phyloP scores from a whole-genome alignment of 2,888 invertebrate genomes.

The Malacosoma neustria region DNA sequence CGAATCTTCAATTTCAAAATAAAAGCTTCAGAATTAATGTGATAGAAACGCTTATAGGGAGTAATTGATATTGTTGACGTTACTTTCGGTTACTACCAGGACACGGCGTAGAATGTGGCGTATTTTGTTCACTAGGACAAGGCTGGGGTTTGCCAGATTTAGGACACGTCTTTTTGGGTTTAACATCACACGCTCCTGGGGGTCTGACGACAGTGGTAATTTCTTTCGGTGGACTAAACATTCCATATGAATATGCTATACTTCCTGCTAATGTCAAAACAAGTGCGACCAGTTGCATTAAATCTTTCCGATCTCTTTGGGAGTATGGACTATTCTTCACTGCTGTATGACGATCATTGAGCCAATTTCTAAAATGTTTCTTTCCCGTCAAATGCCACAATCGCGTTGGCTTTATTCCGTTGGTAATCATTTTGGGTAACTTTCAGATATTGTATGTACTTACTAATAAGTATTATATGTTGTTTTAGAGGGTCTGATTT shows the following conservation, averaged over 20 bases:
- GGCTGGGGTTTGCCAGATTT: slow-evolving; percentile 4
- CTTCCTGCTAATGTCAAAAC: slow-evolving; percentile 7
- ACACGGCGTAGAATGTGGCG: not conserved
- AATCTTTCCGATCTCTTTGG: slow-evolving; percentile 13
- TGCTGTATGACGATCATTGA: slow-evolving; percentile 18
- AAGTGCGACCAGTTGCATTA: slow-evolving; percentile 15
- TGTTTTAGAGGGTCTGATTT: no score
- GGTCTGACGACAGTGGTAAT: slow-evolving; percentile 3
- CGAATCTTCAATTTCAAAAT: no score
- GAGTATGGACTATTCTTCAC: slow-evolving; percentile 6
- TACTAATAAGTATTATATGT: no score
- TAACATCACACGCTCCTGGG: slow-evolving; percentile 8
- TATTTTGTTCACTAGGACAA: slow-evolving; percentile 11
- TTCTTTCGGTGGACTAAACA: slow-evolving; percentile 13
- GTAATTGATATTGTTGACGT: no score
- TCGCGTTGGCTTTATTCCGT: slow-evolving; percentile 41
- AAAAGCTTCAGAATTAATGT: no score
- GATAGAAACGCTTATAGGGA: no score
- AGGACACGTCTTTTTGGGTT: slow-evolving; percentile 5
- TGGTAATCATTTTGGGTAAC: slow-evolving; percentile 14
- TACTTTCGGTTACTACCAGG: not conserved
- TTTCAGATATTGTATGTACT: no score
- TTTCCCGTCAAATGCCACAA: slow-evolving; percentile 38
- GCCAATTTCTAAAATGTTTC: slow-evolving; percentile 22
- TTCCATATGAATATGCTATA: slow-evolving; percentile 22